Base-by-base conservation (phyloP, 2,797 vertebrate species). In the Tachyglossus aculeatus region DNA sequence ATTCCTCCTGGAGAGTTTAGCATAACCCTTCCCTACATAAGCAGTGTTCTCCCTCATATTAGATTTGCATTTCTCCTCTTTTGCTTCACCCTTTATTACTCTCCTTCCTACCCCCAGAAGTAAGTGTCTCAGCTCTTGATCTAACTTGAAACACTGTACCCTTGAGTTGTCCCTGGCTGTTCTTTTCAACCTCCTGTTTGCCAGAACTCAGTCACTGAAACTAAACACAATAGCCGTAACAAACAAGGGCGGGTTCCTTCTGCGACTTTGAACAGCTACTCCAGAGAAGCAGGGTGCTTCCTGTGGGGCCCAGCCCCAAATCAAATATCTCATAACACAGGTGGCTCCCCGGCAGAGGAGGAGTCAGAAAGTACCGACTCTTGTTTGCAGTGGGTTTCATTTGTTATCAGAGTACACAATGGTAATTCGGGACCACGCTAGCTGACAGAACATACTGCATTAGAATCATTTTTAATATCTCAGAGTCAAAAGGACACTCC, bases 211-310 rank as follows among this genome's bases (percentile, higher is more conserved):
- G 2, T 41, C 62, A 19, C 33, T 33, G 37, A 34, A 48, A 48
- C 14, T 10, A 7, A 2, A 31, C 21, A 64, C 48, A 34, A 74
- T 63, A 77, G 36, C 61, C 47, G 52, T 53, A 27, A 41, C 76
- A 75, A 66, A 68, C 67, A 48, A 67, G 78, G 74, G 67, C 10
- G 61, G 74, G 54, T 48, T 19, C 21, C 67, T 43, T 40, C 21
- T 8, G 55, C 24, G 36, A 29, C 51, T 33, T 37, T 19, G 67
- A 27, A 19, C 27, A 22, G 5, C 5, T 21, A 54, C 54, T 50
- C 40, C 5, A 38, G 39, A 66, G 38, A 38, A 68, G 67, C 29
- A 2, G 54, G 54, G 56, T 6, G 24, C 50, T 85, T 83, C 71
- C 76, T 74, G 70, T 62, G 45, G 38, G 54, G 56, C 58, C 60